Conservation (phyloP, 2,797 vertebrate species). For the Clarias pachynema region DNA sequence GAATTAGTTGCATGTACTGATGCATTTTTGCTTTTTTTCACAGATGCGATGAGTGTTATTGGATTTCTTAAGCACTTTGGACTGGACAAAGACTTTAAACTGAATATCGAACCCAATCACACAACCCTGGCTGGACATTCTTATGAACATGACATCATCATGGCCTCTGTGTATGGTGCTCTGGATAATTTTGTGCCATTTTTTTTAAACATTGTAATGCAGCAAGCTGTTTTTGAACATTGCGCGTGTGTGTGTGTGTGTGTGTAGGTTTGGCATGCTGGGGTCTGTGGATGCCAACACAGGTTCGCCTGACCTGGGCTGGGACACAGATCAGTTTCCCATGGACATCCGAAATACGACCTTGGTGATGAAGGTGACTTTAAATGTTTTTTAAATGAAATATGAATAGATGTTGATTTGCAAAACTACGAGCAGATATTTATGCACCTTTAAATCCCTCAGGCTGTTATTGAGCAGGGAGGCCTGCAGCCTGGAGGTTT, state of each 20-base stretch:
- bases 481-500: constrained; percentile 73
- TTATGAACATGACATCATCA: constrained; percentile 40
- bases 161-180: constrained; percentile 66
- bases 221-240: neutral
- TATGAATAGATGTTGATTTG: neutral
- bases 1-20: neutral
- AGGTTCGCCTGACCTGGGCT: constrained; percentile 71
- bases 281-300: constrained; percentile 75
- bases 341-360: constrained; percentile 74
- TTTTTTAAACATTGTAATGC: neutral
- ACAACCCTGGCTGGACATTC: constrained; percentile 60
- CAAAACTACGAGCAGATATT: neutral
- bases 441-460: neutral
- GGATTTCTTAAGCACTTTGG: constrained; percentile 65
- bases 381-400: neutral
- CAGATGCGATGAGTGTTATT: constrained; percentile 74
- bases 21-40: constrained; percentile 1
- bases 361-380: constrained; percentile 71
- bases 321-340: constrained; percentile 75
- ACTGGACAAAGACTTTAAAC: constrained; percentile 69
- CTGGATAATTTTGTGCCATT: neutral
- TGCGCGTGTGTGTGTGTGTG: neutral
- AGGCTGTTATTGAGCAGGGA: constrained; percentile 71
- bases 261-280: constrained; percentile 70
- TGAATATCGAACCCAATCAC: constrained; percentile 77